Percentiles rank a stretch among this genome's conserved stretches.
Evolutionary conservation across 2,888 invertebrate genomes (phyloP).

Genomic region (Acleris emargana): DNA sequence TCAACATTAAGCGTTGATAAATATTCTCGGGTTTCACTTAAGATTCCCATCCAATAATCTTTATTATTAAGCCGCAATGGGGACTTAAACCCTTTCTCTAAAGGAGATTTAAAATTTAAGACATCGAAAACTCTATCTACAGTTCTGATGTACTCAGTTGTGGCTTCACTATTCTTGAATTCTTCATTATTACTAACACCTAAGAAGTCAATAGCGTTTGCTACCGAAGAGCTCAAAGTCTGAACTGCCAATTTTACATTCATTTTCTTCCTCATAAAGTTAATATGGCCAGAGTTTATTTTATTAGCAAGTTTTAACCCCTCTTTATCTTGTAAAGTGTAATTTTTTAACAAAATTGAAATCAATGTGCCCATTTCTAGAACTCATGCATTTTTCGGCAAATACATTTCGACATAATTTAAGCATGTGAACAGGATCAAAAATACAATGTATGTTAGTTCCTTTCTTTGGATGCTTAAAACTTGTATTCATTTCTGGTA

Average conservation of each 20-base stretch:
- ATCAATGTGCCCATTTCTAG: constrained; percentile 13
- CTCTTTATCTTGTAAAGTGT: constrained; percentile 39
- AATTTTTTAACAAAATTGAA: no score
- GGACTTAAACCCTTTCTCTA: no score
- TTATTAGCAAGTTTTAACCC: constrained; percentile 35
- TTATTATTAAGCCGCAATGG: constrained; percentile 33
- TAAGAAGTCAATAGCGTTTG: constrained; percentile 37
- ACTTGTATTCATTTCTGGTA: constrained; percentile 23
- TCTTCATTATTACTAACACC: constrained; percentile 23
- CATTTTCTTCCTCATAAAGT: constrained; percentile 38
- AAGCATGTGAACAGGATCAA: constrained; percentile 37
- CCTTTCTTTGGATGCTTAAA: constrained; percentile 33
- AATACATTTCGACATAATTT: constrained; percentile 37
- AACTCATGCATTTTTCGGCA: constrained; percentile 18
- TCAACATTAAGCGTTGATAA: background rate
- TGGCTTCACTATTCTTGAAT: constrained; percentile 35
- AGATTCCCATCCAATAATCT: background rate
- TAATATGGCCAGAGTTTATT: constrained; percentile 29
- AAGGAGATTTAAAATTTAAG: no score
- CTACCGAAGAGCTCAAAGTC: constrained; percentile 29
- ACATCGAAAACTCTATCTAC: no score
- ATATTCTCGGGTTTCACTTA: constrained; percentile 18
- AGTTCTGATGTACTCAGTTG: no score
- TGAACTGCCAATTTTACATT: constrained; percentile 33
- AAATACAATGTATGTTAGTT: constrained; percentile 34